Evolutionary conservation across 2,797 vertebrate species (phyloP), one percentile per base, ranked within the genome.

Genomic region (Coracias cyanogaster): DNA sequence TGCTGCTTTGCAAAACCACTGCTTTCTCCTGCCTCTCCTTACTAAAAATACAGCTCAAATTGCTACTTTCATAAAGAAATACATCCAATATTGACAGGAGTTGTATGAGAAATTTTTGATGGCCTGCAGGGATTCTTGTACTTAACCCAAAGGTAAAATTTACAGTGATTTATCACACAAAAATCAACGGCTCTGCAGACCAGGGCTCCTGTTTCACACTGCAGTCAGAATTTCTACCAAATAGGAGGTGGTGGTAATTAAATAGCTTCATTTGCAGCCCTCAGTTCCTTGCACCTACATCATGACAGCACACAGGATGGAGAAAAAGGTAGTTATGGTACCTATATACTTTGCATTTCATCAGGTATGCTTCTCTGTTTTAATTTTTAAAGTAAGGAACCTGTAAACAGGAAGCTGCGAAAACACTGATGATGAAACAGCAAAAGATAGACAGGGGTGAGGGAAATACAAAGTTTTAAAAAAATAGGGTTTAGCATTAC

Each of bases 131-230:
- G 60, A 77, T 39, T 67, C 67, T 65, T 77, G 33, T 15, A 77
- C 29, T 67, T 82, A 85, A 90, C 17, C n/a, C n/a, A 46, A 89
- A 96, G 71, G 84, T 87, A 89, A 92, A 94, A 80, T 54, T 52
- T 58, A 77, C n/a, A 65, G 52, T 48, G 80, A 31, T 54, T 73
- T 76, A 71, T 71, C 31, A 37, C 6, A 49, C 4, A 87, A 80
- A 92, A 73, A 85, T 65, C 60, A 92, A 74, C 31, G 41, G 46
- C 58, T 89, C 41, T 69, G 57, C 29, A 85, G 55, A 90, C 33
- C 21, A 17, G 52, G 10, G 29, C 35, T 89, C 57, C 65, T 0
- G 0, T 74, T 85, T 60, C 37, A 62, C 0, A 16, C 19, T 73
- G 37, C 37, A 80, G 20, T 10, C 65, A 17, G 12, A 77, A 82